phyloP scores from a whole-genome alignment of 2,113 vertebrate species.

The Pseudorectes ferrugineus region DNA sequence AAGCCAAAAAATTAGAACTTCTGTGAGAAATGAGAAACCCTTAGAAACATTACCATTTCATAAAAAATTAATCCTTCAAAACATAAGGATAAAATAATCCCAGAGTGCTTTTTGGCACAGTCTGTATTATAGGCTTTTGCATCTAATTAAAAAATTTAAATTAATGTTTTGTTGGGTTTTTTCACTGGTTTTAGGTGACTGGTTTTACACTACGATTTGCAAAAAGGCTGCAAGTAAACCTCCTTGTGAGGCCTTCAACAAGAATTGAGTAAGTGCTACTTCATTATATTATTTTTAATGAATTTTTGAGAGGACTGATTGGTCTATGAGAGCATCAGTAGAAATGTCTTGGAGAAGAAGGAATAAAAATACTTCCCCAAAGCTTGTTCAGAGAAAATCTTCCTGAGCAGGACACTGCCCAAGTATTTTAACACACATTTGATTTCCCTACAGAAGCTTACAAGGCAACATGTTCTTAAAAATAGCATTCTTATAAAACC shows the following conservation, averaged over 20 bases:
- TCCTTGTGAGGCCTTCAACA: conserved; percentile 78
- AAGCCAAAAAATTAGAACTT: neutral
- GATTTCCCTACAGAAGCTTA: neutral
- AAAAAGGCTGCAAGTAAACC: conserved; percentile 89
- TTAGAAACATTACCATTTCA: neutral
- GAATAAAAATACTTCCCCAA: neutral
- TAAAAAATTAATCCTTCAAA: neutral
- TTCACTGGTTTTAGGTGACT: conserved; percentile 75
- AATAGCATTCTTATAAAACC: neutral
- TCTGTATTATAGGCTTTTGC: neutral
- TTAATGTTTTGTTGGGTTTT: neutral
- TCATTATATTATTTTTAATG: neutral
- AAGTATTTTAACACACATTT: neutral
- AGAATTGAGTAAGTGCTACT: conserved; percentile 79
- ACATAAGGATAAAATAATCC: neutral
- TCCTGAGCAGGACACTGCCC: neutral
- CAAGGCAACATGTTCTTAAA: neutral
- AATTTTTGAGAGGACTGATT: neutral
- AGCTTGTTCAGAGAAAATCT: neutral
- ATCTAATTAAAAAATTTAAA: neutral
- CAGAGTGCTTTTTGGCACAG: neutral
- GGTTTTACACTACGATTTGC: conserved; percentile 91
- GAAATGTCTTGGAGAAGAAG: neutral
- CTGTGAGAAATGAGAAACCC: neutral
- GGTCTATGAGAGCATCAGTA: neutral